Conservation (phyloP, 2,888 invertebrate species). For the Campaea margaritaria region DNA sequence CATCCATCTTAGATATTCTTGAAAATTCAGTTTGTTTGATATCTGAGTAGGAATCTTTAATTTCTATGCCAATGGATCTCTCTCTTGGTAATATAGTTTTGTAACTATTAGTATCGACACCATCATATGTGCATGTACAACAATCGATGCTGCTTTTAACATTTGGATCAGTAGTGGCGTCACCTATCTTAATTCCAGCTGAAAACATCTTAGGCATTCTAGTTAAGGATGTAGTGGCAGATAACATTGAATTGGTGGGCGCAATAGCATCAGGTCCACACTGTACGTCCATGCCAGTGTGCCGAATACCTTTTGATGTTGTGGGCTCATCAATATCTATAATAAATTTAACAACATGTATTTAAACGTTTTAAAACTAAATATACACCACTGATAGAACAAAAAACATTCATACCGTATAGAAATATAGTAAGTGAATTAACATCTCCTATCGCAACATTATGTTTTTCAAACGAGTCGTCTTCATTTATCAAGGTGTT, state of each 20-base stretch:
- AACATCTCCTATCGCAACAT: conserved; percentile 53
- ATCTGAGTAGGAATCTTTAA: not conserved
- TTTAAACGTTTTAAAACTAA: not conserved
- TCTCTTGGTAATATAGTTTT: not conserved
- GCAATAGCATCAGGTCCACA: conserved; percentile 69
- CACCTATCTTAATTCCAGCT: conserved; percentile 59
- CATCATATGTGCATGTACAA: not conserved
- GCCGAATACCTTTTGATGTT: conserved; percentile 79
- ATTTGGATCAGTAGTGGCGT: conserved; percentile 45
- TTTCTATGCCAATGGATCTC: not conserved
- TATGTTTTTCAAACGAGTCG: conserved; percentile 48
- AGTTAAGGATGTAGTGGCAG: conserved; percentile 59
- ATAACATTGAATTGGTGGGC: conserved; percentile 49
- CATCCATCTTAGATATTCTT: conserved; percentile 53
- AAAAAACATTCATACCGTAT: conserved; percentile 56
- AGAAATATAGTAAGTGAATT: conserved; percentile 69
- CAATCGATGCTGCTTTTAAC: not conserved
- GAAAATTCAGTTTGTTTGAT: too few species aligned
- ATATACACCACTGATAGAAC: not conserved
- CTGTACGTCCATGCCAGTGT: conserved; percentile 70
- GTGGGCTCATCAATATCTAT: conserved; percentile 79
- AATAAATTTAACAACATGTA: conserved; percentile 32
- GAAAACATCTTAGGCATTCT: conserved; percentile 54
- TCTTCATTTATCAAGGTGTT: conserved; percentile 54
- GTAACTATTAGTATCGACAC: not conserved